Evolutionary conservation across 2,113 vertebrate species (phyloP).

Genomic region (Rhegmatorhina hoffmannsi): DNA sequence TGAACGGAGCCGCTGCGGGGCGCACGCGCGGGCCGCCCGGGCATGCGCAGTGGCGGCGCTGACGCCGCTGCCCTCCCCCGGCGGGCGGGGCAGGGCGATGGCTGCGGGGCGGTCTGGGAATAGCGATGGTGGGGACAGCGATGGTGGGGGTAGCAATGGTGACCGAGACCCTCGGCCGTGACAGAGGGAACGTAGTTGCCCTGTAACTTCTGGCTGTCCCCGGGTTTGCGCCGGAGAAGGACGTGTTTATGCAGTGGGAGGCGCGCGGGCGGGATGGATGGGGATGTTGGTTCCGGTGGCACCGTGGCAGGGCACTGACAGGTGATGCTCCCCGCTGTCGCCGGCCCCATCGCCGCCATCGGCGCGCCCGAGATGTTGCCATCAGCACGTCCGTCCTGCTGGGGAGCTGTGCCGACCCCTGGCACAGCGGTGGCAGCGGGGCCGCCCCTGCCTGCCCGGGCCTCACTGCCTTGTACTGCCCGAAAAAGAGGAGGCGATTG

Average conservation of each 20-base stretch:
- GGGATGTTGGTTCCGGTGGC: neutral
- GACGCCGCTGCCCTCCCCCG: fast-evolving
- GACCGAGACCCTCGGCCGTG: fast-evolving
- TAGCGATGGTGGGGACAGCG: no score
- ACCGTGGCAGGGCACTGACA: fast-evolving
- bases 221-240: neutral
- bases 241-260: fast-evolving
- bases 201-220: fast-evolving
- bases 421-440: neutral
- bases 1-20: neutral
- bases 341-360: fast-evolving
- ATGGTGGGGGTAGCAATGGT: no score
- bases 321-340: neutral
- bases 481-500: fast-evolving
- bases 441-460: neutral
- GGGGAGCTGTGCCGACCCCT: no score
- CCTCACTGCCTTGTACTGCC: fast-evolving
- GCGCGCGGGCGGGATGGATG: neutral
- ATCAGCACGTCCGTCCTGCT: neutral
- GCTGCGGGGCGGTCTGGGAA: neutral
- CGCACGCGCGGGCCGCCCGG: neutral
- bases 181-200: fast-evolving
- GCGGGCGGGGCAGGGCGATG: neutral
- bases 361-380: neutral
- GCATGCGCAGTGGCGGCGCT: neutral